A percentile compares a stretch with the other conserved stretches of the same genome.
These are phyloP conservation scores for Clamator glandarius DNA, from an alignment of 2,797 vertebrate species.

Conservation along the genomic window DNA sequence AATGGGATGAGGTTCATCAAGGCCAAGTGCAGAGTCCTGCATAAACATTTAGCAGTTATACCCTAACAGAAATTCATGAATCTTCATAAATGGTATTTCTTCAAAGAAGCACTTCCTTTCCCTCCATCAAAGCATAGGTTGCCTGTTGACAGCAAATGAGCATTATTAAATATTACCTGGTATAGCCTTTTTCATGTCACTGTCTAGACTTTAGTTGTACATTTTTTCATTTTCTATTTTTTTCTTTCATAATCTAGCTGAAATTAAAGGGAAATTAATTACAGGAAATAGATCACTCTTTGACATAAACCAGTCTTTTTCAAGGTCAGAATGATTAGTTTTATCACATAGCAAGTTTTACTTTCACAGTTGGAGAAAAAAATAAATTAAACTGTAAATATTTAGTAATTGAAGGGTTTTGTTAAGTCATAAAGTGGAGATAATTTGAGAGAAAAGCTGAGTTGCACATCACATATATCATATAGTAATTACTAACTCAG, in stretches of 20 bases:
- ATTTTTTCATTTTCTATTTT: slow-evolving; percentile 52
- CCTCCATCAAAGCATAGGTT: background rate
- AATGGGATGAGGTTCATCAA: too few relatives aligned
- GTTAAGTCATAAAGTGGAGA: background rate
- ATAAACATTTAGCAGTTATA: background rate
- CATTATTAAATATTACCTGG: slow-evolving; percentile 44
- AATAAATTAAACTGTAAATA: background rate
- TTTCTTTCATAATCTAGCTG: background rate
- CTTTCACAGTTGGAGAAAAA: background rate
- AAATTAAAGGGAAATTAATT: slow-evolving; percentile 53
- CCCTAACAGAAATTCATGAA: background rate
- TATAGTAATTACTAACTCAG: background rate
- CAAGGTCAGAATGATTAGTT: background rate
- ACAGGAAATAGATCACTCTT: background rate
- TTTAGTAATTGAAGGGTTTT: background rate
- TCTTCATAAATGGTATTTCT: background rate
- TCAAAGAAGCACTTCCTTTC: background rate
- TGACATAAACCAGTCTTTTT: slow-evolving; percentile 23
- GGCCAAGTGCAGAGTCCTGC: too few relatives aligned
- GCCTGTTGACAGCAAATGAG: background rate
- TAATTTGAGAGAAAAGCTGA: background rate
- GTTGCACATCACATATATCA: background rate
- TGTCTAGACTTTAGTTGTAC: slow-evolving; percentile 45
- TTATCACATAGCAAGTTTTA: background rate
- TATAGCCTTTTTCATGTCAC: slow-evolving; percentile 4